Base-by-base conservation (phyloP, 2,113 vertebrate species). In the Dipodomys merriami region DNA sequence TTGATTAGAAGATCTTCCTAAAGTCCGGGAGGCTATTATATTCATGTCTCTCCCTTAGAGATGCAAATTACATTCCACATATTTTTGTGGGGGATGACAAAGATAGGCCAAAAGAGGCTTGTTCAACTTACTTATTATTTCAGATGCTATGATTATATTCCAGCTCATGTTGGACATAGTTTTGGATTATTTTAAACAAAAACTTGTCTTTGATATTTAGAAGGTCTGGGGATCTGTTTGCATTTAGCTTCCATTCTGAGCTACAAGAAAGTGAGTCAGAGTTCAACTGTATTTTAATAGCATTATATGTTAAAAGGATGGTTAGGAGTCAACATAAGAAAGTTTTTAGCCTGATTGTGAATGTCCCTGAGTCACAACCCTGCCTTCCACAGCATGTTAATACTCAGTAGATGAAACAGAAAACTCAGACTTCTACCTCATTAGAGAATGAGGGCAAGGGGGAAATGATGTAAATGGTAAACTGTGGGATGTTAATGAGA, bases 391-490 rank as follows among this genome's bases (percentile, higher is more conserved):
- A 3, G 83, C 72, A 49, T 11, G 78, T 49, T 44, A 84, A 69
- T 27, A 7, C 30, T 10, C 29, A 65, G 73, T 57, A 18, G 89
- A 73, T 12, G 81, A 87, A 88, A 77, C 33, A 88, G 46, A 85
- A n/a, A 74, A 57, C 13, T 27, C 25, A 89, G 81, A 57, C 46
- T 72, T 80, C 1, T 18, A 44, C 84, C 77, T 96, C 62, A 27
- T 95, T 95, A 89, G 89, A 53, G 84, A 92, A 73, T n/a, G 64
- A 73, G 91, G 60, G 77, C 68, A 39, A 39, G 53, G 60, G 89
- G 87, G 94, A 86, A 82, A 76, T 93, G 83, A 78, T 57, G 74
- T 83, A 78, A 84, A 71, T 19, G 12, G 86, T 18, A 19, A 30
- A 3, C 91, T 27, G 57, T 84, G 91, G 86, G 91, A 6, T n/a